These are phyloP conservation scores for Pteronotus mesoamericanus DNA, from an alignment of 2,797 vertebrate genomes.

Conservation along the genomic window DNA sequence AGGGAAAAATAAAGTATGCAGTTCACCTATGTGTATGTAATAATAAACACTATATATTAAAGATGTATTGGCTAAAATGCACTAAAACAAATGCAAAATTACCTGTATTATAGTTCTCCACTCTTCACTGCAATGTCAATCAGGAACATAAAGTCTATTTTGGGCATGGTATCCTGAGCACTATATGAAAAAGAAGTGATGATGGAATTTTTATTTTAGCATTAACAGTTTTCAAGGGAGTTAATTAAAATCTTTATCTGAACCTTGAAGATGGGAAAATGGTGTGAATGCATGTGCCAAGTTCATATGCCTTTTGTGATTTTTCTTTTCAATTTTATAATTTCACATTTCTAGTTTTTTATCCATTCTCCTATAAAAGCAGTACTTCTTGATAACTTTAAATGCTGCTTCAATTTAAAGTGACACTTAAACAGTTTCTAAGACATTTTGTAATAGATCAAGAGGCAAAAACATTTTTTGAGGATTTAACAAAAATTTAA, in stretches of 20 bases:
- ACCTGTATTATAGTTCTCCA: background rate
- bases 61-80: background rate
- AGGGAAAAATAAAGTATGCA: background rate
- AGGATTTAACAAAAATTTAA: constrained; percentile 37
- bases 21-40: background rate
- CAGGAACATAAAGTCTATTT: constrained; percentile 55
- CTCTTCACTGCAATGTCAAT: background rate
- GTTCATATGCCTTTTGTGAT: constrained; percentile 67
- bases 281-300: constrained; percentile 68
- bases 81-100: background rate
- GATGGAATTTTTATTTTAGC: constrained; percentile 80
- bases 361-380: background rate
- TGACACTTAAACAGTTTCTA: background rate
- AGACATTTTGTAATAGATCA: constrained; percentile 37
- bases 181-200: constrained; percentile 71
- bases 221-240: constrained; percentile 84
- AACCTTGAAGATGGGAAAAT: constrained; percentile 78
- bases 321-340: constrained; percentile 68
- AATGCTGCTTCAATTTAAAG: constrained; percentile 43
- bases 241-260: constrained; percentile 87
- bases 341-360: constrained; percentile 62
- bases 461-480: constrained; percentile 14
- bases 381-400: constrained; percentile 46
- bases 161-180: constrained; percentile 53
- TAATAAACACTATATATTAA: constrained; percentile 19